phyloP scores from a whole-genome alignment of 1,140 invertebrate species.

The Laupala kohalensis region DNA sequence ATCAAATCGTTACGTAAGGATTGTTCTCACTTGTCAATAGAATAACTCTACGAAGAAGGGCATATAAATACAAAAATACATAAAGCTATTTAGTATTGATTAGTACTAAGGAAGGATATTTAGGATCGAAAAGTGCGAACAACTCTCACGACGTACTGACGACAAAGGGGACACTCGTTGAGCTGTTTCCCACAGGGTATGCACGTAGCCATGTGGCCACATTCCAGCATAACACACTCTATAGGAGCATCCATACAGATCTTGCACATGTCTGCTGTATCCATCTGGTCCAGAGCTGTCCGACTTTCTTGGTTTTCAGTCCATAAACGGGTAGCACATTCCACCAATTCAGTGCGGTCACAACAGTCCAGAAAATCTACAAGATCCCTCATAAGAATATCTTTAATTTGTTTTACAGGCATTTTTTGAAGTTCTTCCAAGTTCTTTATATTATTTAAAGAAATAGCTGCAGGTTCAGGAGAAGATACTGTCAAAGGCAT shows the following conservation, averaged over 20 bases:
- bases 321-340: constrained; percentile 62
- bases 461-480: too few relatives aligned
- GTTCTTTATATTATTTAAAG: constrained; percentile 29
- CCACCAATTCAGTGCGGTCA: constrained; percentile 67
- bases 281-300: constrained; percentile 40
- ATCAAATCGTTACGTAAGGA: too few relatives aligned
- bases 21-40: too few relatives aligned
- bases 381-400: constrained; percentile 62
- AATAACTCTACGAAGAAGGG: too few relatives aligned
- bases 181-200: constrained; percentile 75
- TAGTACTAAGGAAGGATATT: too few relatives aligned
- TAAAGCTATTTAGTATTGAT: neutral
- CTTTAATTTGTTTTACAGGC: constrained; percentile 58
- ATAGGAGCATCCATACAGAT: constrained; percentile 86
- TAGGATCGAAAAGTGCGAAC: constrained; percentile 75
- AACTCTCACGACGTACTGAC: constrained; percentile 76
- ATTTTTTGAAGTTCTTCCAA: constrained; percentile 41
- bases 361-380: constrained; percentile 79
- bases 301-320: constrained; percentile 41
- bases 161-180: constrained; percentile 82
- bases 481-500: too few relatives aligned
- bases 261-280: constrained; percentile 69
- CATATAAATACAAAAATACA: neutral
- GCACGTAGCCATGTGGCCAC: constrained; percentile 85
- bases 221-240: constrained; percentile 86